Evolutionary conservation across 2,797 vertebrate species (phyloP), one percentile per base, ranked within the genome.

Genomic region (Halcyon leucocephala): DNA sequence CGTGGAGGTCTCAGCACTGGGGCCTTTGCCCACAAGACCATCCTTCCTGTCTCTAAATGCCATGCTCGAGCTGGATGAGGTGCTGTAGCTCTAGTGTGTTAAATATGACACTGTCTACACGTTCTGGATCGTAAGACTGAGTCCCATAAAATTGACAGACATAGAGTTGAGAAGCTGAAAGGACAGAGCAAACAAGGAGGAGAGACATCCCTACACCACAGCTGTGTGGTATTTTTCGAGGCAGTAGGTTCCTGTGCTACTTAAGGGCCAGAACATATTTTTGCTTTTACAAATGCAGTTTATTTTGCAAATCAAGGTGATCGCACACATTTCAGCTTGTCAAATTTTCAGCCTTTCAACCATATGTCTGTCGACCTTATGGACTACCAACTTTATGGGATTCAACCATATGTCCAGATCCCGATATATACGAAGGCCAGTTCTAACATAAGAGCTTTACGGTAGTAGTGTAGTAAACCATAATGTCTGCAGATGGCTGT

Each of bases 401-500:
- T 95, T 96, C 91, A 97, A 89, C 96, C 93, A 96, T 97, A 97
- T 96, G 97, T 95, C 94, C 82, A 93, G 82, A 97, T 97, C 96
- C 97, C 1, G 35, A 87, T 96, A 97, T 97, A 90, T 96, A 97
- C 95, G 96, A 93, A 92, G 97, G 91, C 90, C 92, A 95, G 97
- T 97, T 97, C 96, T 97, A 97, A 98, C 96, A 97, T 96, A 98
- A 97, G 97, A 98, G 91, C 96, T 98, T 97, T 97, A 96, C 77
- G 90, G 96, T 97, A 97, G 97, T 95, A 97, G 73, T 92, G 93
- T 97, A 97, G 97, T 97, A 97, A 98, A 96, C 97, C 97, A 96
- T 97, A 98, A 97, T 97, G 97, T 97, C 97, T 98, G 97, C 97
- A 97, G 97, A 98, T 97, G 96, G 94, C 97, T 97, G 96, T 97